Evolutionary conservation across 2,113 vertebrate genomes (phyloP), one percentile per base, ranked within the genome.

Genomic region (Cochlearius cochlearius): DNA sequence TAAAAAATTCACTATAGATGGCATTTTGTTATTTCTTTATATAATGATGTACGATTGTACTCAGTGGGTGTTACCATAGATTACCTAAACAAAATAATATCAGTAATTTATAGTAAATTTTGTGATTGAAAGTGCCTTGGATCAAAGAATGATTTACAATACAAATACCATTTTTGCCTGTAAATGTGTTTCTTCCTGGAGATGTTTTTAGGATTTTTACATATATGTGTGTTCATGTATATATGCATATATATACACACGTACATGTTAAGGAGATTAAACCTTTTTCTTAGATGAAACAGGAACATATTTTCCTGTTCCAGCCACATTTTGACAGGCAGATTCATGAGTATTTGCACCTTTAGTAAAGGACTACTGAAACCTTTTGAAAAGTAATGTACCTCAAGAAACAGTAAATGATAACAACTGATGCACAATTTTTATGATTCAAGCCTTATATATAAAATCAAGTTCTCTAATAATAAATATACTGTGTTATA

Each of bases 351-450:
- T 94, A 66, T 87, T 91, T 89, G 53, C 22, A 91, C 72, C 43
- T 88, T 89, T 92, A 94, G 25, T 59, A 87, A 58, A 92, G 27
- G 62, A 77, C 45, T 93, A 94, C 96, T 75, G 83, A 95, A 96
- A 94, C 27, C 36, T 66, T 92, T 93, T 94, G 73, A 90, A 97
- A 97, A 96, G 49, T 73, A 92, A 95, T 71, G 36, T 86, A 66
- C 64, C 49, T 94, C 30, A 96, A 26, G 32, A 93, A 95, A 94
- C 49, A 86, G 56, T 91, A 95, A 95, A 97, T 90, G 41, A 62
- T 91, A 96, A 88, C 63, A 97, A 93, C n/a, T 6, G 27, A 92
- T 89, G 67, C 87, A 96, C 34, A 97, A 81, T 50, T 95, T 90
- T 94, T 95, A 83, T 74, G 80, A 96, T 89, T 95, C 62, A 59